A percentile compares a stretch with the other conserved stretches of the same genome.
Evolutionary conservation across 2,113 vertebrate genomes (phyloP).

Genomic region (Chascanopsetta lugubris): DNA sequence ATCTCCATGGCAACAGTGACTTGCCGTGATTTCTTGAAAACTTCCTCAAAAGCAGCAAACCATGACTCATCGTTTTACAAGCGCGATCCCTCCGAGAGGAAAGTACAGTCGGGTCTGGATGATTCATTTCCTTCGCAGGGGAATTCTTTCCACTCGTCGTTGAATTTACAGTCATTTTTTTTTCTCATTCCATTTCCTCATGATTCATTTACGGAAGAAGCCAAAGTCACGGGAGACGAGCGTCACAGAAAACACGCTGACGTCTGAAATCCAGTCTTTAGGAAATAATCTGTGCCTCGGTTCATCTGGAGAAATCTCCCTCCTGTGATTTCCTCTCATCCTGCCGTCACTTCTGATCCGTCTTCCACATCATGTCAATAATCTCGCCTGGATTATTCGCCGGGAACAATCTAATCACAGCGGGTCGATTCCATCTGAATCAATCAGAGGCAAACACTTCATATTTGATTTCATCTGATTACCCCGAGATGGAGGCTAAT

Average conservation of each 20-base stretch:
- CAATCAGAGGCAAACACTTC: slow-evolving; percentile 44
- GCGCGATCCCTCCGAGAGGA: neutral
- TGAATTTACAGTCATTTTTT: slow-evolving; percentile 2
- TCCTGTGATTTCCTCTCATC: slow-evolving; percentile 25
- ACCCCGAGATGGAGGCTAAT: slow-evolving; percentile 54
- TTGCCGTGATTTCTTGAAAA: neutral
- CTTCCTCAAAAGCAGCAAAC: neutral
- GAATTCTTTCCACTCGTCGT: neutral
- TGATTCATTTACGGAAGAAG: slow-evolving; percentile 18
- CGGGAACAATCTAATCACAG: slow-evolving; percentile 28
- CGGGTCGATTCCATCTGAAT: slow-evolving; percentile 10
- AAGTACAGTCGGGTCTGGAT: neutral
- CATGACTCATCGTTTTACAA: neutral
- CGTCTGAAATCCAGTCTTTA: slow-evolving; percentile 27
- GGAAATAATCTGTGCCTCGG: neutral
- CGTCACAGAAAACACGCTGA: slow-evolving; percentile 13
- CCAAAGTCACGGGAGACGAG: slow-evolving; percentile 8
- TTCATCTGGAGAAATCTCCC: slow-evolving; percentile 9
- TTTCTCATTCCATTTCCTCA: slow-evolving; percentile 13
- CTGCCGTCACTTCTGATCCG: slow-evolving; percentile 33
- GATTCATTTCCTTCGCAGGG: neutral
- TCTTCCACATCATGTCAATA: neutral
- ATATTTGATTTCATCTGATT: slow-evolving; percentile 52
- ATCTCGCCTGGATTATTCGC: neutral
- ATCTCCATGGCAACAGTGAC: neutral